phyloP scores from a whole-genome alignment of 2,888 invertebrate genomes.

The Drosophila quinaria region DNA sequence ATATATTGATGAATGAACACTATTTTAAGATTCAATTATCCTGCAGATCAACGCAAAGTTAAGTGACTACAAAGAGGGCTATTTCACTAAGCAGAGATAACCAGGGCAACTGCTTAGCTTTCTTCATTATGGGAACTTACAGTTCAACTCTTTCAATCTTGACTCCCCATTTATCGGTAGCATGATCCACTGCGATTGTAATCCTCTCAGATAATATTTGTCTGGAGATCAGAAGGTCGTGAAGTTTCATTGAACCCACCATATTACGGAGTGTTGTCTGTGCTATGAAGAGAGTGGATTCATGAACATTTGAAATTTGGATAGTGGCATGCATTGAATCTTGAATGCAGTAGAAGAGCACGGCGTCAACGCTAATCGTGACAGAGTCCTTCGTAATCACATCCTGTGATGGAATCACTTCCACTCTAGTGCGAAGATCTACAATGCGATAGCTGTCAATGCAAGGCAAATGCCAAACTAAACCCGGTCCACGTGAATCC shows the following conservation, averaged over 20 bases:
- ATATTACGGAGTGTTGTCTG: constrained; percentile 95
- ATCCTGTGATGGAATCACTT: constrained; percentile 88
- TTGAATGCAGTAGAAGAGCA: constrained; percentile 91
- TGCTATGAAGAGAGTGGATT: constrained; percentile 91
- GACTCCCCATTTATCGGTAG: constrained; percentile 95
- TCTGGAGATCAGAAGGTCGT: constrained; percentile 95
- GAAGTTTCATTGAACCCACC: constrained; percentile 94
- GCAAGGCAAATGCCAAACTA: constrained; percentile 88
- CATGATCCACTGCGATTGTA: constrained; percentile 93
- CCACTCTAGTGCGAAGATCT: constrained; percentile 88
- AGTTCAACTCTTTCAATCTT: constrained; percentile 97
- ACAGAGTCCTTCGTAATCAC: constrained; percentile 94
- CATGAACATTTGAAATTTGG: constrained; percentile 87
- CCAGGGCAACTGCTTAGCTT: background rate
- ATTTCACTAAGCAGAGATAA: too few relatives aligned
- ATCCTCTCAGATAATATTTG: constrained; percentile 95
- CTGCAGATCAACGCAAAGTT: background rate
- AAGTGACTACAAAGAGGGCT: too few relatives aligned
- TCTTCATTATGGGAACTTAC: constrained; percentile 85
- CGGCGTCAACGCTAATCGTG: constrained; percentile 96
- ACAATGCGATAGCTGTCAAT: constrained; percentile 86
- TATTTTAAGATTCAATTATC: background rate
- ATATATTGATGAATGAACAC: background rate
- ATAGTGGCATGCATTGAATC: constrained; percentile 91
- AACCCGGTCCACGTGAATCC: constrained; percentile 87